Evolutionary conservation across 2,888 invertebrate species (phyloP).

Genomic region (Callimorpha dominula): DNA sequence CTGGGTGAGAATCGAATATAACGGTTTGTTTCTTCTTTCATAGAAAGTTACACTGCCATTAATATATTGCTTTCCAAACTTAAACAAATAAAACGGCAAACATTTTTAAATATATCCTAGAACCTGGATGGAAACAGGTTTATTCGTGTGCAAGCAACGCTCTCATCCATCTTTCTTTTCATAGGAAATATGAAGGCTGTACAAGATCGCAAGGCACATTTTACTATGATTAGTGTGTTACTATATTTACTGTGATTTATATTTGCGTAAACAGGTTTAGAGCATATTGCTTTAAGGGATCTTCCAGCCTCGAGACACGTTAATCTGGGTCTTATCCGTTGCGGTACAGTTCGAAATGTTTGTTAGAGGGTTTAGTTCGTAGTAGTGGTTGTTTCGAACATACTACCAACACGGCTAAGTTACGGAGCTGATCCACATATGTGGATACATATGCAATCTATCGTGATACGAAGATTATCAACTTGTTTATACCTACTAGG

Average conservation of each 20-base stretch:
- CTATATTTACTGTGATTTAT: conserved; percentile 6
- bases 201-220: not conserved
- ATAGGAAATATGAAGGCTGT: conserved; percentile 1
- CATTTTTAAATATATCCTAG: not conserved
- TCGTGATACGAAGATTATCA: not conserved
- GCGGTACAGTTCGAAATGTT: not conserved
- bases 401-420: not conserved
- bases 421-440: not conserved
- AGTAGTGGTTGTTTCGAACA: not conserved
- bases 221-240: conserved; percentile 3
- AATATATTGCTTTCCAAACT: not conserved
- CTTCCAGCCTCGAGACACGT: not conserved
- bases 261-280: conserved; percentile 2
- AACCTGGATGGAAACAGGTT: not conserved
- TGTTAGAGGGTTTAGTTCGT: not conserved
- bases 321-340: not conserved
- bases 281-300: not conserved
- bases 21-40: too few relatives aligned
- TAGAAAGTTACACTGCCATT: not conserved
- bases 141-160: not conserved
- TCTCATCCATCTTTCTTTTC: conserved; percentile 2
- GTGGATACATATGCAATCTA: not conserved
- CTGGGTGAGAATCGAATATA: too few relatives aligned
- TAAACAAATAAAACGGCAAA: conserved; percentile 6
- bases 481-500: not conserved